Evolutionary conservation across 2,113 vertebrate genomes (phyloP).

Genomic region (Bagarius yarrelli): DNA sequence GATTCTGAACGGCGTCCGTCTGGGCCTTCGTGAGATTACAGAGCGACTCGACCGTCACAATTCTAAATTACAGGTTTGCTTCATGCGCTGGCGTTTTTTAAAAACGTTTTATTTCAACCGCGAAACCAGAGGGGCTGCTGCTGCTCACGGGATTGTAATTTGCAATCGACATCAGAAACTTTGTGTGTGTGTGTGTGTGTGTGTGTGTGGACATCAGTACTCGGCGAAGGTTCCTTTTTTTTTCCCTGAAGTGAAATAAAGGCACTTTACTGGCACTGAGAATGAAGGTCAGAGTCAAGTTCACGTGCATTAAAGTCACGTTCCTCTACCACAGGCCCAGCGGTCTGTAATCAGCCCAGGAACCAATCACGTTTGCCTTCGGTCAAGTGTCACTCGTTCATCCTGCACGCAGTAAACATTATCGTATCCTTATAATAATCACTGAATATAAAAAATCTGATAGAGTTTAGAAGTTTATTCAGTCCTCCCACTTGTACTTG

Average conservation of each 20-base stretch:
- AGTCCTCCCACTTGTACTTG: neutral
- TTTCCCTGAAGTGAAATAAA: conserved; percentile 28
- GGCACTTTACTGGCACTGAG: neutral
- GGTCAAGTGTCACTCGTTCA: neutral
- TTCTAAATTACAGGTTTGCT: conserved; percentile 69
- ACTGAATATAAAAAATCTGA: neutral
- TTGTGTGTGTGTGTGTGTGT: conserved; percentile 24
- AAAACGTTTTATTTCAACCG: conserved; percentile 59
- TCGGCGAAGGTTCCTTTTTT: conserved; percentile 60
- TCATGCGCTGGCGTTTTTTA: conserved; percentile 46
- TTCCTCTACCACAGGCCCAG: neutral
- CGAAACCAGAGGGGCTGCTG: conserved; percentile 54
- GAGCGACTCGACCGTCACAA: conserved; percentile 53
- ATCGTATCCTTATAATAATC: neutral
- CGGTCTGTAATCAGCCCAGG: neutral
- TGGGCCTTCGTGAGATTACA: conserved; percentile 58
- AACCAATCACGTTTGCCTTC: conserved; percentile 7
- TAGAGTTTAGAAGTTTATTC: neutral
- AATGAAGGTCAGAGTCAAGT: neutral
- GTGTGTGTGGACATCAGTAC: conserved; percentile 14
- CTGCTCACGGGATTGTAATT: conserved; percentile 64
- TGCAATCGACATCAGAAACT: conserved; percentile 53
- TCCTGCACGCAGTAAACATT: conserved; percentile 23
- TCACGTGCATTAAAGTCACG: neutral
- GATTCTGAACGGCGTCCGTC: conserved; percentile 43